A percentile compares a stretch with the other conserved stretches of the same genome.
phyloP scores from a whole-genome alignment of 2,888 invertebrate genomes.

The Busseola fusca region DNA sequence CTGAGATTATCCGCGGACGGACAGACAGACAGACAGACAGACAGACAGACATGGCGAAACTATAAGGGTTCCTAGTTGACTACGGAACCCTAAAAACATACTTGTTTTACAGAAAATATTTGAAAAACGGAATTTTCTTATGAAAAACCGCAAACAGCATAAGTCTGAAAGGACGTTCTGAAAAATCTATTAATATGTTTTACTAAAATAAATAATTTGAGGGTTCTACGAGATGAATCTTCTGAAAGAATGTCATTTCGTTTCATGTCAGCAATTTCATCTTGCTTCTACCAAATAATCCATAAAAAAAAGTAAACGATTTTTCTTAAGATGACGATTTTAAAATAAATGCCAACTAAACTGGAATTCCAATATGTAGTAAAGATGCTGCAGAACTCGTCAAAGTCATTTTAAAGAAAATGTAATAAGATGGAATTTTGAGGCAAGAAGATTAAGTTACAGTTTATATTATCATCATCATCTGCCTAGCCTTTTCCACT shows the following conservation, averaged over 20 bases:
- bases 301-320: not conserved
- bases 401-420: constrained; percentile 14
- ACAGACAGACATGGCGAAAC: too few species aligned
- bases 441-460: not conserved
- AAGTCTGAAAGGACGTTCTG: not conserved
- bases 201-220: not conserved
- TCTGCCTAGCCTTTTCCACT: too few species aligned
- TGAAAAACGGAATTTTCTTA: not conserved
- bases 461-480: constrained; percentile 10
- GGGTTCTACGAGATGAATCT: not conserved
- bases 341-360: constrained; percentile 14
- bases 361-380: constrained; percentile 34
- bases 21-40: too few species aligned
- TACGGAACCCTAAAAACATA: too few species aligned
- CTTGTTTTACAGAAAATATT: constrained; percentile 1
- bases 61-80: too few species aligned
- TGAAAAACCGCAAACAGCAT: not conserved
- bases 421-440: constrained; percentile 2
- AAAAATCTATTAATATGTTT: not conserved
- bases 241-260: not conserved
- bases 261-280: not conserved
- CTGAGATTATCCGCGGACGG: too few species aligned
- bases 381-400: constrained; percentile 9
- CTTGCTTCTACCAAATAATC: constrained; percentile 1
- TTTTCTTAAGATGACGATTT: not conserved